These are phyloP conservation scores for Halichondria panicea DNA, from an alignment of 37 sponge, comb jelly and placozoan genomes.

Conservation along the genomic window DNA sequence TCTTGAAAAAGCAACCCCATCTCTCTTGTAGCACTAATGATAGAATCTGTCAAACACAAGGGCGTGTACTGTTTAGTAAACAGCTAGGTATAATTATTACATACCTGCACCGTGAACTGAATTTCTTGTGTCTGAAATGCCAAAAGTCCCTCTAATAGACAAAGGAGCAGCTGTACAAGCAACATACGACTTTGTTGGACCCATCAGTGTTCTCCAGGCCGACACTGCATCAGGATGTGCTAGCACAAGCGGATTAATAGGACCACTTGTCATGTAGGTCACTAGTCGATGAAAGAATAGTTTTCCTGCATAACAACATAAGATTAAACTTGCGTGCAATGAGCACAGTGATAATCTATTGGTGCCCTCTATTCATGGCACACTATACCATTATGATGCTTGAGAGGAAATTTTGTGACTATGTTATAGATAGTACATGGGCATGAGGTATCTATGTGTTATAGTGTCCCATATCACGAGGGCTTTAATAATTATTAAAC, in stretches of 20 bases:
- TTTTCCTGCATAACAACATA: slow-evolving; percentile 46
- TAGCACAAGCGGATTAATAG: slow-evolving; percentile 57
- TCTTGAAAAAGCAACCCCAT: slow-evolving; percentile 67
- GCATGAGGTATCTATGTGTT: too few species aligned
- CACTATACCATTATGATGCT: too few species aligned
- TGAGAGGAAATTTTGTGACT: too few species aligned
- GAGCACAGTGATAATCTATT: too few species aligned
- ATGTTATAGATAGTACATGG: too few species aligned
- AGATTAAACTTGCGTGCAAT: too few species aligned
- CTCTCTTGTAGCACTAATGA: slow-evolving; percentile 44
- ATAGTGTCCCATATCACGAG: too few species aligned
- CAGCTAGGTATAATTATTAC: background rate
- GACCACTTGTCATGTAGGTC: slow-evolving; percentile 47
- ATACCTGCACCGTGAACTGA: slow-evolving; percentile 76
- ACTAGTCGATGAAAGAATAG: slow-evolving; percentile 65
- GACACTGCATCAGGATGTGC: slow-evolving; percentile 59
- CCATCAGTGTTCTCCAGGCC: slow-evolving; percentile 77
- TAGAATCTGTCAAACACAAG: slow-evolving; percentile 20
- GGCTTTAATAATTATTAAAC: too few species aligned
- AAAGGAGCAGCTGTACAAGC: slow-evolving; percentile 44
- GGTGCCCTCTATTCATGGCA: too few species aligned
- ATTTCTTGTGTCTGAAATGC: slow-evolving; percentile 82
- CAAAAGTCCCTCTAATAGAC: slow-evolving; percentile 58
- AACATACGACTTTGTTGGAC: slow-evolving; percentile 69
- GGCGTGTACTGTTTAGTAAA: too few species aligned